Evolutionary conservation across 35 echinoderm and acorn worm genomes (phyloP), one percentile per base, ranked within the genome.

Genomic region (Heliocidaris erythrogramma): DNA sequence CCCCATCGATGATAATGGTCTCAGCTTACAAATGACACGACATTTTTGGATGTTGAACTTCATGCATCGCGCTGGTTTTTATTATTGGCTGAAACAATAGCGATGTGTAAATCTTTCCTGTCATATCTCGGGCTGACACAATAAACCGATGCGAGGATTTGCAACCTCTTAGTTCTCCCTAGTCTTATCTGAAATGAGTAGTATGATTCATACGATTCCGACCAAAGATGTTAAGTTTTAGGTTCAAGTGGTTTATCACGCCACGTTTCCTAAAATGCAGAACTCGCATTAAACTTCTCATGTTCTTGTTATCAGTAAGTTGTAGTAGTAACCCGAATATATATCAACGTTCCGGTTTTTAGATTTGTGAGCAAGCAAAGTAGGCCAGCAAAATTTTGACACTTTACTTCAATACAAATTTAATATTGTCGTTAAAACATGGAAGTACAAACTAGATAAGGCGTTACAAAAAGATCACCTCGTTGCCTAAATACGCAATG

Each of bases 21-120:
- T 89, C 87, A 24, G 47, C 87, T 89, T 89, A 47, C 87, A 32
- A 89, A 31, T 89, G 87, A 89, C 87, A 89, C 87, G 31, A 89
- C 87, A 89, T 89, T 89, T 89, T 47, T 89, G 17, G 31, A 89
- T 32, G 87, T 78, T 89, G 87, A 89, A 89, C 87, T 89, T 89
- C 87, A 89, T 35, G 87, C 87, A 89, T 89, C 87, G 31, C 17
- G 31, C 87, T 3, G 24, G 31, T 5, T 89, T 89, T 89, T 89
- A 89, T 89, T 89, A 48, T 89, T 89, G 87, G 31, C 14, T 89
- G 31, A 89, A 89, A 89, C 87, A 89, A 89, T 89, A 48, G 87
- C 87, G 31, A 89, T 48, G 31, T 48, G 47, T 89, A 89, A 89
- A 89, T 89, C 87, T 48, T 48, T 32, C 29, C 87, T 89, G 87